Evolutionary conservation across 2,888 invertebrate genomes (phyloP).

Genomic region (Crocallis elinguaria): DNA sequence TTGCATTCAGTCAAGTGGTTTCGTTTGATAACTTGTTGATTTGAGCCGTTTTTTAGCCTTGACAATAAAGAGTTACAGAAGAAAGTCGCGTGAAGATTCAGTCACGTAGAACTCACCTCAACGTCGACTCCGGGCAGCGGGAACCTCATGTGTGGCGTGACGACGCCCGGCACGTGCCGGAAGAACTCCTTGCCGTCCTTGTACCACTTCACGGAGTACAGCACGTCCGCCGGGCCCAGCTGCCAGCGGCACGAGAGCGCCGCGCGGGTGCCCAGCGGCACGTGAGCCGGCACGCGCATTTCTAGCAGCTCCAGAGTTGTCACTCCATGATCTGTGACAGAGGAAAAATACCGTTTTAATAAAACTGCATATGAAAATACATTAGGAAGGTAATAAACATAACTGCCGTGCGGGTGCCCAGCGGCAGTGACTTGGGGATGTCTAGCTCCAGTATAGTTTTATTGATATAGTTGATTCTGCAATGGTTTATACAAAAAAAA

Average conservation of each 20-base stretch:
- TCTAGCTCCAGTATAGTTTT: too few species aligned
- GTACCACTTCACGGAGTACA: conserved; percentile 97
- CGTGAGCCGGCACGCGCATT: conserved; percentile 92
- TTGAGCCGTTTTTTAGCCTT: not conserved
- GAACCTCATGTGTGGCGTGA: conserved; percentile 92
- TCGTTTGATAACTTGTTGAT: too few species aligned
- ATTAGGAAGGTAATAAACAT: too few species aligned
- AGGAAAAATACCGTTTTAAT: too few species aligned
- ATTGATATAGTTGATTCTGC: too few species aligned
- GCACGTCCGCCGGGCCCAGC: conserved; percentile 89
- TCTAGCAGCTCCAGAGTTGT: conserved; percentile 83
- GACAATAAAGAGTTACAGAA: not conserved
- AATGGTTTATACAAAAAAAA: too few species aligned
- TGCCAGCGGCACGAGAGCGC: conserved; percentile 92
- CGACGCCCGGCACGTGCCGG: conserved; percentile 92
- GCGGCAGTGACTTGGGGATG: too few species aligned
- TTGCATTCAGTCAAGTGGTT: too few species aligned
- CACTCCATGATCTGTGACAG: conserved; percentile 3
- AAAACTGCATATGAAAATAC: too few species aligned
- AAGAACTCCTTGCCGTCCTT: conserved; percentile 96
- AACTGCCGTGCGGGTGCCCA: too few species aligned
- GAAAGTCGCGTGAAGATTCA: not conserved
- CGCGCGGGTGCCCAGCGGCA: conserved; percentile 90
- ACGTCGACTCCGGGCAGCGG: conserved; percentile 92
- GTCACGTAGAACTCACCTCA: conserved; percentile 84